A percentile compares a stretch with the other conserved stretches of the same genome.
These are phyloP conservation scores for Adelosebastes latens DNA, from an alignment of 2,797 vertebrate species.

Conservation along the genomic window DNA sequence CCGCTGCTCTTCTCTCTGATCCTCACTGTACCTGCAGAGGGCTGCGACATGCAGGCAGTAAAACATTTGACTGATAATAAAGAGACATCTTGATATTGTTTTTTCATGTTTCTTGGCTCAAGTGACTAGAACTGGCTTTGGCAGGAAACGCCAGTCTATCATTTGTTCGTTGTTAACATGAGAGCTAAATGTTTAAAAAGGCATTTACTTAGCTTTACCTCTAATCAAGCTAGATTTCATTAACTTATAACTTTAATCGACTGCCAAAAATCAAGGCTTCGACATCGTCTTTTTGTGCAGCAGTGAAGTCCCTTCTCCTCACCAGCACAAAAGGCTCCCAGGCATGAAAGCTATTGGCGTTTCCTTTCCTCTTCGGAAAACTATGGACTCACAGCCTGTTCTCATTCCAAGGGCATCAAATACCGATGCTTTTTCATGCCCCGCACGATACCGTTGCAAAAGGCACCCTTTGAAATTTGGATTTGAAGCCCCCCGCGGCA, in stretches of 20 bases:
- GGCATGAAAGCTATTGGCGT: too few species aligned
- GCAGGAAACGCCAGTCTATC: neutral
- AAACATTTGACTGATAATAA: slow-evolving; percentile 20
- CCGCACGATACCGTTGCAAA: accelerated
- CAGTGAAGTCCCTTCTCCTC: too few species aligned
- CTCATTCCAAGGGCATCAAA: too few species aligned
- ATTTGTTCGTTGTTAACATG: neutral
- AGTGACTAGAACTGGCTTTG: neutral
- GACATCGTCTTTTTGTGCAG: neutral
- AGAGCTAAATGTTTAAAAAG: neutral
- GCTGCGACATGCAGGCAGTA: neutral
- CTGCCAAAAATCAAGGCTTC: neutral
- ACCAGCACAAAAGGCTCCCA: too few species aligned
- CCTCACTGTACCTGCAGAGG: neutral
- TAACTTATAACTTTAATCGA: neutral
- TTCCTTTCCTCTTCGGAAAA: too few species aligned
- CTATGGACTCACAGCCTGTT: too few species aligned
- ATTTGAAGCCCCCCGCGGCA: accelerated
- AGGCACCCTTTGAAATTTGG: too few species aligned
- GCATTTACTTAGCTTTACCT: neutral
- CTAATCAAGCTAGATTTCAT: neutral
- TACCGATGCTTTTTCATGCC: too few species aligned
- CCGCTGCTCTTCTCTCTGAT: neutral
- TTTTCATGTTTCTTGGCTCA: neutral
- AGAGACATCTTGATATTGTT: neutral